Conservation (phyloP, 2,888 invertebrate species). For the Tipula confusa region DNA sequence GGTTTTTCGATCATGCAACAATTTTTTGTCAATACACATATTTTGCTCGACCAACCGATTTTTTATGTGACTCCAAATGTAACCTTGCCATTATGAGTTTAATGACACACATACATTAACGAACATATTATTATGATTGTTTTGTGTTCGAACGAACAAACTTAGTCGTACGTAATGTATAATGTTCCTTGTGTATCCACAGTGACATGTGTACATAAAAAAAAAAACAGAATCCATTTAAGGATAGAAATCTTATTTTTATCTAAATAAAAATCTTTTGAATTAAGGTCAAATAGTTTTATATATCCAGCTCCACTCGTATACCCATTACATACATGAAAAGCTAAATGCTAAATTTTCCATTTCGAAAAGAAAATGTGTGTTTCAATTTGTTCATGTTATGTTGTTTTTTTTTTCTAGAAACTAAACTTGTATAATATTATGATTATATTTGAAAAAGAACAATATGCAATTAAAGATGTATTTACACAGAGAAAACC, state of each 20-base stretch:
- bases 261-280: neutral
- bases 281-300: neutral
- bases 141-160: neutral
- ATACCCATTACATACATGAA: neutral
- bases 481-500: neutral
- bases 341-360: neutral
- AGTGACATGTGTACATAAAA: neutral
- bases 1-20: too few relatives aligned
- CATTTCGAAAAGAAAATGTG: neutral
- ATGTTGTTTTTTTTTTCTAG: too few relatives aligned
- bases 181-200: neutral
- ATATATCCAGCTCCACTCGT: neutral
- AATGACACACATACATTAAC: neutral
- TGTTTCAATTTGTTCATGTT: neutral
- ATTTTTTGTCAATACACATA: too few relatives aligned
- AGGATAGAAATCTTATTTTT: neutral
- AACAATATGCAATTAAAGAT: neutral
- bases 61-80: too few relatives aligned
- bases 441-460: neutral
- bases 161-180: neutral
- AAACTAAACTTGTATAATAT: too few relatives aligned
- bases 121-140: neutral
- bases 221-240: neutral
- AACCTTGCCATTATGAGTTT: neutral
- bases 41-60: too few relatives aligned